Evolutionary conservation across 2,113 vertebrate species (phyloP).

Genomic region (Origma solitaria): DNA sequence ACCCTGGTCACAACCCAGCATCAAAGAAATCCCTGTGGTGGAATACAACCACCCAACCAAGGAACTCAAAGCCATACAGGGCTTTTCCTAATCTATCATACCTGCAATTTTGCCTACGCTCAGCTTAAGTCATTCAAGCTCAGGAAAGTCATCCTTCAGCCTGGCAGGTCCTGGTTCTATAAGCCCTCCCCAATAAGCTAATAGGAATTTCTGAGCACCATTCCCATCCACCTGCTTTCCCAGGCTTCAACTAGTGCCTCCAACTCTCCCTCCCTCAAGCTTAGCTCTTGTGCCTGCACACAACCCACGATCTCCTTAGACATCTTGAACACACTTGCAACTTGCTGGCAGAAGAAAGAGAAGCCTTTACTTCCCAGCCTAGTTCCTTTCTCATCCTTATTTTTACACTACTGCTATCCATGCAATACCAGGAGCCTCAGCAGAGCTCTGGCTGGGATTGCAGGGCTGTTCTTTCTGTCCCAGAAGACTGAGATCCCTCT

Average conservation of each 20-base stretch:
- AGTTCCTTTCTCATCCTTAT: not conserved
- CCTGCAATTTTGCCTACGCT: not conserved
- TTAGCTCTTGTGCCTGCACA: not conserved
- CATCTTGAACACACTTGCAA: not conserved
- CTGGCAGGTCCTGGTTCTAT: not conserved
- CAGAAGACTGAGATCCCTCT: not conserved
- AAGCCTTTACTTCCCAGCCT: not conserved
- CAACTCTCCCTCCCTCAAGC: not conserved
- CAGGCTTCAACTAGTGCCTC: not conserved
- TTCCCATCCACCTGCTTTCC: not conserved
- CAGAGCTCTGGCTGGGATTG: not conserved
- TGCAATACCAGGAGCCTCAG: not conserved
- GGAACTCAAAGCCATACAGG: not conserved
- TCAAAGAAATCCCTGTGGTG: not conserved
- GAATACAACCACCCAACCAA: not conserved
- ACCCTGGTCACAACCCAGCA: not conserved
- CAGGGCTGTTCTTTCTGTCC: not conserved
- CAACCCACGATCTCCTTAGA: not conserved
- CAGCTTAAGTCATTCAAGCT: constrained; percentile 7
- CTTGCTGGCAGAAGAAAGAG: not conserved
- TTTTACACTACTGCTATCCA: not conserved
- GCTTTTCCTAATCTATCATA: not conserved
- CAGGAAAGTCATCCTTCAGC: not conserved
- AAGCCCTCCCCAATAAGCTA: not conserved
- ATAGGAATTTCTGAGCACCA: not conserved